Evolutionary conservation across 1,140 invertebrate species (phyloP).

Genomic region (Ooceraea biroi): DNA sequence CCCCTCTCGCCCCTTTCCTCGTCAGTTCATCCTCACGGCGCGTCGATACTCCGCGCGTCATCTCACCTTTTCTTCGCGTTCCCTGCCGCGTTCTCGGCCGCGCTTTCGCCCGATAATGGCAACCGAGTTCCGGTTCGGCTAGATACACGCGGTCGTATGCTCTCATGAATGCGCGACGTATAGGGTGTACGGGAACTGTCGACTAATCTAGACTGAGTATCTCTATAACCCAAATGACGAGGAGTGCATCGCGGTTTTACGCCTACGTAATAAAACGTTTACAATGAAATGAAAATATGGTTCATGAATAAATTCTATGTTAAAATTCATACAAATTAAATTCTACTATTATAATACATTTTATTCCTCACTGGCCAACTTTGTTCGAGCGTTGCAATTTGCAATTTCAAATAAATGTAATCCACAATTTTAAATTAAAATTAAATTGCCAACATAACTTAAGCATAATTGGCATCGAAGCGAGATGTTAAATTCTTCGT

Average conservation of each 20-base stretch:
- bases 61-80: conserved; percentile 40
- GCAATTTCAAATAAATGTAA: no score
- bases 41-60: conserved; percentile 35
- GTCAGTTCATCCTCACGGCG: conserved; percentile 24
- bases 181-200: not conserved
- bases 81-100: conserved; percentile 35
- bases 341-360: no score
- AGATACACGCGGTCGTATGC: conserved; percentile 33
- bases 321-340: no score
- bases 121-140: conserved; percentile 25
- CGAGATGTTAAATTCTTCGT: not conserved
- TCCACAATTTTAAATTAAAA: no score
- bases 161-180: conserved; percentile 6
- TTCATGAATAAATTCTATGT: no score
- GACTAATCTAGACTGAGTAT: not conserved
- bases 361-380: no score
- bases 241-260: not conserved
- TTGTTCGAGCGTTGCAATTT: no score
- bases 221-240: not conserved
- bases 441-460: no score
- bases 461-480: no score
- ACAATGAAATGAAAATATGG: not conserved
- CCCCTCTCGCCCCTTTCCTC: not conserved
- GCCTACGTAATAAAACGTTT: not conserved
- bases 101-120: conserved; percentile 39